phyloP scores from a whole-genome alignment of 2,888 invertebrate species.

The Flexamia atlantica region DNA sequence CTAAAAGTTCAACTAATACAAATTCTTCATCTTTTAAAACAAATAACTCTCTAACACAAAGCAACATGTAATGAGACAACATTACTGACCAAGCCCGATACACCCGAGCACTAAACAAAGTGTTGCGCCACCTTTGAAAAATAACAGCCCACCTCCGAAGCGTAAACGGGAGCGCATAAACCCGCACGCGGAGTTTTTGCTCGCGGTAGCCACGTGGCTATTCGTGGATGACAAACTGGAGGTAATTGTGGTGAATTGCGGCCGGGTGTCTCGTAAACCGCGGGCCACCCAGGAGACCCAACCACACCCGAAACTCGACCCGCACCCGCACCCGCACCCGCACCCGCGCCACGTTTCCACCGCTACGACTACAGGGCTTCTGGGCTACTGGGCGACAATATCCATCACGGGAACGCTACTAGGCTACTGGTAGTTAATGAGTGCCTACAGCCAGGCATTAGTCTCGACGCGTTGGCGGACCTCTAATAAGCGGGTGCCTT shows the following conservation, averaged over 20 bases:
- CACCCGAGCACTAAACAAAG: too few relatives aligned
- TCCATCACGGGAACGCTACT: conserved; percentile 25
- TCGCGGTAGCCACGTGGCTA: neutral
- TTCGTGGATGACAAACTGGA: conserved; percentile 27
- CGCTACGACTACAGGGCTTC: too few relatives aligned
- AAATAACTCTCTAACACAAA: too few relatives aligned
- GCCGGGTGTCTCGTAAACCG: conserved; percentile 1
- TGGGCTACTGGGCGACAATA: neutral
- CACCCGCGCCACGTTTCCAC: neutral
- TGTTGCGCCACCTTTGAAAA: too few relatives aligned
- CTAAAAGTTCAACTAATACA: too few relatives aligned
- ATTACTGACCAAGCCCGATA: too few relatives aligned
- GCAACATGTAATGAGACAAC: too few relatives aligned
- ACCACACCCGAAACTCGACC: neutral
- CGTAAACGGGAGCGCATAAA: conserved; percentile 6
- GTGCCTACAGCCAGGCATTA: neutral
- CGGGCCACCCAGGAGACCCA: neutral
- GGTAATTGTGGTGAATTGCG: conserved; percentile 32
- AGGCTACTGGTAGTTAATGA: conserved; percentile 5
- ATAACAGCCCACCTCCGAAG: conserved; percentile 19
- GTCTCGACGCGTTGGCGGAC: neutral
- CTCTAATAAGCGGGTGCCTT: conserved; percentile 34
- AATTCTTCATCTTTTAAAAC: too few relatives aligned
- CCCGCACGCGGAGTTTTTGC: neutral
- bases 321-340: neutral